Evolutionary conservation across 2,113 vertebrate genomes (phyloP).

Genomic region (Indicator indicator): DNA sequence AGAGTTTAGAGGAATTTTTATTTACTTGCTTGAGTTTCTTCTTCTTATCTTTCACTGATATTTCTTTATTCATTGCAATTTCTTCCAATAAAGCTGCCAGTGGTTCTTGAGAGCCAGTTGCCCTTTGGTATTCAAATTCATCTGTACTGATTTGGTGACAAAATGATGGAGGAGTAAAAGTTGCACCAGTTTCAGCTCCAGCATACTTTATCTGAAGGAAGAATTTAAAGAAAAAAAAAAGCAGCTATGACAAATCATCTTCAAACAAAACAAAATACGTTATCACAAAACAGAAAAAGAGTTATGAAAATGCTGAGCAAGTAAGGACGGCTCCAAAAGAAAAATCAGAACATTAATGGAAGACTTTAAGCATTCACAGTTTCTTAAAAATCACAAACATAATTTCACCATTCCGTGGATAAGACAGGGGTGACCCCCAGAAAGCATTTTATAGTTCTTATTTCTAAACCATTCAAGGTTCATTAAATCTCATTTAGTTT

Average conservation of each 20-base stretch:
- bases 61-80: constrained; percentile 78
- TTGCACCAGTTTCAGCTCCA: constrained; percentile 78
- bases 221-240: neutral
- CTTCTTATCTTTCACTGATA: constrained; percentile 86
- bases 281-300: neutral
- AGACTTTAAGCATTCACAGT: neutral
- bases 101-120: constrained; percentile 74
- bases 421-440: neutral
- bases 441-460: neutral
- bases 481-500: neutral
- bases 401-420: neutral
- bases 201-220: constrained; percentile 83
- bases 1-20: neutral
- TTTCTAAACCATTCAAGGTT: neutral
- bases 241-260: neutral
- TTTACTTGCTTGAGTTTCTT: constrained; percentile 86
- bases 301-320: neutral
- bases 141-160: constrained; percentile 79
- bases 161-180: constrained; percentile 71
- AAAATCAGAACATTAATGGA: neutral
- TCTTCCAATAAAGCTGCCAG: constrained; percentile 81
- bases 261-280: neutral
- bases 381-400: neutral
- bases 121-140: constrained; percentile 82
- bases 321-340: neutral